These are phyloP conservation scores for Thereva unica DNA, from an alignment of 2,888 invertebrate genomes.

Conservation along the genomic window DNA sequence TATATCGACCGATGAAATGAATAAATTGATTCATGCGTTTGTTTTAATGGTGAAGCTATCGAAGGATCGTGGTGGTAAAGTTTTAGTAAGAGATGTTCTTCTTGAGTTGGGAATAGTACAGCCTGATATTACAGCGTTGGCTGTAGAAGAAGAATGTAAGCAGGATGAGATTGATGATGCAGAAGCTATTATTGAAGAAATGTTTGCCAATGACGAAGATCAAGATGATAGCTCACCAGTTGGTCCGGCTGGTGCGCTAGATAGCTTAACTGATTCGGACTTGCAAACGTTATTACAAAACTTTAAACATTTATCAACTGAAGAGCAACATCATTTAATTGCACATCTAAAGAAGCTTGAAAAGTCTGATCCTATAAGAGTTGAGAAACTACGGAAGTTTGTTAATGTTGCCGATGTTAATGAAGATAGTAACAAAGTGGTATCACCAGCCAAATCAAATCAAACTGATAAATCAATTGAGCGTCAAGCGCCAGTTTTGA, in stretches of 20 bases:
- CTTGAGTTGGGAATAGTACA: conserved; percentile 45
- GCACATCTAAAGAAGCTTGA: conserved; percentile 81
- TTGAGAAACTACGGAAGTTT: conserved; percentile 75
- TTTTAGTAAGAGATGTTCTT: conserved; percentile 44
- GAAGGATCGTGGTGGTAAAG: conserved; percentile 48
- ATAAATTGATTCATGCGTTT: conserved; percentile 78
- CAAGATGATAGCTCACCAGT: conserved; percentile 46
- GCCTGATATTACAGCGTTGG: conserved; percentile 20
- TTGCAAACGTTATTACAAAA: conserved; percentile 79
- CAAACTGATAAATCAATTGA: conserved; percentile 43
- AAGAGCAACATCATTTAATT: conserved; percentile 82
- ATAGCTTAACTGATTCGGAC: conserved; percentile 78
- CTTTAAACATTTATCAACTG: conserved; percentile 76
- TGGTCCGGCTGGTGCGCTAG: conserved; percentile 63
- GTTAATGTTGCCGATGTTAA: conserved; percentile 63
- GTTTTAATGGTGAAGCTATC: conserved; percentile 71
- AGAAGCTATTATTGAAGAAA: conserved; percentile 49
- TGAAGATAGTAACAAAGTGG: conserved; percentile 43
- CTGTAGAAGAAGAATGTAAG: conserved; percentile 46
- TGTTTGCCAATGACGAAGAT: conserved; percentile 48
- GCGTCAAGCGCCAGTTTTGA: conserved; percentile 16
- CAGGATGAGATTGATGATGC: conserved; percentile 47
- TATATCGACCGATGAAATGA: conserved; percentile 77
- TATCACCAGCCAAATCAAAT: conserved; percentile 39
- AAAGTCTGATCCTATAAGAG: conserved; percentile 74